These are phyloP conservation scores for Bombus affinis DNA, from an alignment of 1,140 invertebrate genomes.

Conservation along the genomic window DNA sequence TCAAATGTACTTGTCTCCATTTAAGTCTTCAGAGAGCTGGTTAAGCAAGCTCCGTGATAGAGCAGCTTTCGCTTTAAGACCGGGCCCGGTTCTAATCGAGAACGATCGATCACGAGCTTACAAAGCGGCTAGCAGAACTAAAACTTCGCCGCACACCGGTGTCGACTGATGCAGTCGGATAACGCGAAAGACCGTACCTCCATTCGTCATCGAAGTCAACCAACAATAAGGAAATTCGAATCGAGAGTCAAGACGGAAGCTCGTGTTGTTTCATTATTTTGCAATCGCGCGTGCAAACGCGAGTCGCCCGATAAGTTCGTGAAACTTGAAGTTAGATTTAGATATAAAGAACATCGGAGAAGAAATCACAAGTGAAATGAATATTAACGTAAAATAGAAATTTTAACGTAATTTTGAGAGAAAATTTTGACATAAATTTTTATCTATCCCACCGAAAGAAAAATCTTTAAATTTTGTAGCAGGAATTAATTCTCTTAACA, in stretches of 20 bases:
- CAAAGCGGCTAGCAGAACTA: slow-evolving; percentile 26
- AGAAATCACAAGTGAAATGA: too few relatives aligned
- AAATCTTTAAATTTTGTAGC: background rate
- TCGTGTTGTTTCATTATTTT: too few relatives aligned
- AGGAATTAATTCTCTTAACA: too few relatives aligned
- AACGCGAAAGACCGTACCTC: background rate
- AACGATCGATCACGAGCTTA: slow-evolving; percentile 36
- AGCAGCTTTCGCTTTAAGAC: slow-evolving; percentile 29
- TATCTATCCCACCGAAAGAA: background rate
- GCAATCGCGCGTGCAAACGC: too few relatives aligned
- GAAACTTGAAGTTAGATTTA: too few relatives aligned
- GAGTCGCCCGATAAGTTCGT: too few relatives aligned
- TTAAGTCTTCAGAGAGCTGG: slow-evolving; percentile 16
- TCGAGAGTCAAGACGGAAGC: background rate
- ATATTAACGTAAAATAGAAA: too few relatives aligned
- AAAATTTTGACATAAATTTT: background rate
- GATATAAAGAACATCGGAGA: too few relatives aligned
- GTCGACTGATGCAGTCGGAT: slow-evolving; percentile 21
- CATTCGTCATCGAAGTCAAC: slow-evolving; percentile 15
- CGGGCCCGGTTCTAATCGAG: slow-evolving; percentile 8
- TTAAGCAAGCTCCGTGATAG: slow-evolving; percentile 25
- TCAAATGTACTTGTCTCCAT: slow-evolving; percentile 34
- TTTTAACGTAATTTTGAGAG: too few relatives aligned
- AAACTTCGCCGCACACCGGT: slow-evolving; percentile 6
- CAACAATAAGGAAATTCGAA: background rate